Evolutionary conservation across 2,888 invertebrate genomes (phyloP), one percentile per base, ranked within the genome.

Genomic region (Eupithecia tripunctaria): DNA sequence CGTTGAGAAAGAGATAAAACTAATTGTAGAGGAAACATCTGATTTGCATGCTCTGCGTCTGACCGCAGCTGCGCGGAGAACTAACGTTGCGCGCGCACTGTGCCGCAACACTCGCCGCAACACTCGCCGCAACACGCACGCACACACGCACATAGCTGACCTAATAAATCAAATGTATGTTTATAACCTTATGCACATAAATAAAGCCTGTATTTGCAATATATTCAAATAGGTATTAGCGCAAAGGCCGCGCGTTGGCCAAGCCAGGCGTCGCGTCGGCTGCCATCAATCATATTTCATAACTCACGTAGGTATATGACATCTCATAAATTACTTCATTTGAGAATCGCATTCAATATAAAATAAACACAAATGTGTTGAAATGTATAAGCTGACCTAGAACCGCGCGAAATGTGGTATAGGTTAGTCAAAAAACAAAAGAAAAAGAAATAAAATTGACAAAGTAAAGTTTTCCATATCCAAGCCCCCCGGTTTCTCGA

Each of bases 281-380:
- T 18, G n/a, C 15, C 63, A 63, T 63, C 63, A n/a, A 63, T 63
- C 63, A 63, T 21, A 14, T 63, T 36, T 38, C 32, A 38, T 38
- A n/a, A n/a, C 14, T 14, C 29, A 7, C 60, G 14, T 59, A 7
- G 29, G 14, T 59, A 3, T 21, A 21, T 10, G 56, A 59, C 59
- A 59, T 62, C 18, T 62, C 29, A 2, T 60, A 27, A 60, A 60
- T 32, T 29, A 62, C 32, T 18, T 62, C 29, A 60, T 60, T 29
- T 7, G 27, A 21, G 43, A 43, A 41, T 7, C 27, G 4, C 60
- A 29, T 27, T 25, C 15, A 43, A 1, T n/a, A 43, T 0, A 43
- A 43, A n/a, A 43, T 18, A 1, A 43, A 43, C 43, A 1, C n/a
- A 43, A 43, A 43, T 43, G 6, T 43, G 18, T 43, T 18, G 43